Evolutionary conservation across 2,113 vertebrate species (phyloP).

Genomic region (Colistium nudipinnis): DNA sequence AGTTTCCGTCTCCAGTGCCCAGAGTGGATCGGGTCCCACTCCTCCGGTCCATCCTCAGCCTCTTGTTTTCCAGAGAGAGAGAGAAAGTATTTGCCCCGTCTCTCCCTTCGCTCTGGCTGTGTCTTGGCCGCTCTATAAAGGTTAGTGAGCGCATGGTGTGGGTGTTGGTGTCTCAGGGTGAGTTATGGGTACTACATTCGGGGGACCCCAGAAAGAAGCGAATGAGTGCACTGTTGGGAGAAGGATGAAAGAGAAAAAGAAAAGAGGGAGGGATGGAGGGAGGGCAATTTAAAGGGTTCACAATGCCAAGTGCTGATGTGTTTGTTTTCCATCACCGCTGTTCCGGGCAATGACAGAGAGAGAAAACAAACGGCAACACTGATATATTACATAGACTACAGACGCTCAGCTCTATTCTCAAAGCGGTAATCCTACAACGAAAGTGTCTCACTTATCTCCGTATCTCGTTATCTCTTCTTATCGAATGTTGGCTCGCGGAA

Average conservation of each 20-base stretch:
- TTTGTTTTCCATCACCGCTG: conserved; percentile 82
- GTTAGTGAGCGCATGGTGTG: conserved; percentile 80
- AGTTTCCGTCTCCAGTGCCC: conserved; percentile 55
- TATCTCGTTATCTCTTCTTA: conserved; percentile 59
- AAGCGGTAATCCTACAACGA: conserved; percentile 67
- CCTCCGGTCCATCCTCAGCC: conserved; percentile 50
- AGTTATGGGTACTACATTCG: conserved; percentile 82
- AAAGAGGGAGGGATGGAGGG: conserved; percentile 59
- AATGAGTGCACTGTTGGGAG: conserved; percentile 78
- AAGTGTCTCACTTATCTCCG: conserved; percentile 64
- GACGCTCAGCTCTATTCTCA: conserved; percentile 71
- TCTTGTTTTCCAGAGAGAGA: conserved; percentile 65
- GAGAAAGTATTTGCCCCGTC: conserved; percentile 77
- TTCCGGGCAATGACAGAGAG: conserved; percentile 80
- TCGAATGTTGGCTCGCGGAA: conserved; percentile 44
- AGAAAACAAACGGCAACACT: conserved; percentile 79
- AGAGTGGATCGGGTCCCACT: conserved; percentile 42
- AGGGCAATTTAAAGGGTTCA: conserved; percentile 79
- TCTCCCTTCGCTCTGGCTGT: conserved; percentile 62
- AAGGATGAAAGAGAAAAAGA: conserved; percentile 75
- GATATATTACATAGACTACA: conserved; percentile 77
- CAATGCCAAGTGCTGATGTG: conserved; percentile 83
- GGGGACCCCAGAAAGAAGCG: conserved; percentile 81
- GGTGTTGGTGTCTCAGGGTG: conserved; percentile 80
- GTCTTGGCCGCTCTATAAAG: conserved; percentile 79